Evolutionary conservation across 1,140 invertebrate species (phyloP).

Genomic region (Drosophila pruinosa): DNA sequence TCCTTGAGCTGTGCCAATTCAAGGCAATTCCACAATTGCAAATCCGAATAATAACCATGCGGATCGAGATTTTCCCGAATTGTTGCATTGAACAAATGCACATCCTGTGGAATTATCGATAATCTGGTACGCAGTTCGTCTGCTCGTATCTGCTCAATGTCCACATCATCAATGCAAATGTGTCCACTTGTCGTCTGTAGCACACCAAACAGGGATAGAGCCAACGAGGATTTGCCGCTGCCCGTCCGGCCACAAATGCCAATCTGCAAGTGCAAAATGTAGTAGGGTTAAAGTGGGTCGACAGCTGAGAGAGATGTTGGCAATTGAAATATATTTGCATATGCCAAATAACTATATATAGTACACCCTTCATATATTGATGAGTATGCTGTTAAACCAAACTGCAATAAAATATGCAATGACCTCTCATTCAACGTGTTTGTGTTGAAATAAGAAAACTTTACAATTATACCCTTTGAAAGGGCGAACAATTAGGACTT

Average conservation of each 20-base stretch:
- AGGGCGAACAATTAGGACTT: too few species aligned
- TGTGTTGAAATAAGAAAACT: background rate
- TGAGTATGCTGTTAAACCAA: constrained; percentile 23
- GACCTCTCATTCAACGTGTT: background rate
- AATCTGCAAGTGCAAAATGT: constrained; percentile 83
- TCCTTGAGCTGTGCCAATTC: constrained; percentile 89
- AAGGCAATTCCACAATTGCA: constrained; percentile 88
- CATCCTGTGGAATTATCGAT: constrained; percentile 95
- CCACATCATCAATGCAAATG: constrained; percentile 88
- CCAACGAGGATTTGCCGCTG: constrained; percentile 90
- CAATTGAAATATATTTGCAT: constrained; percentile 31
- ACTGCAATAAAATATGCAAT: constrained; percentile 32
- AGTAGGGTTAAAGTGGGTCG: background rate
- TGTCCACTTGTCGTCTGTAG: constrained; percentile 86
- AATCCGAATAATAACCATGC: constrained; percentile 87
- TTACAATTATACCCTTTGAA: too few species aligned
- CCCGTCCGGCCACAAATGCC: constrained; percentile 92
- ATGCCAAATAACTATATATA: background rate
- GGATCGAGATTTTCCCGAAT: constrained; percentile 96
- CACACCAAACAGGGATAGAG: constrained; percentile 88
- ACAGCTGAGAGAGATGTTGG: background rate
- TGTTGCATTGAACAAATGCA: constrained; percentile 95
- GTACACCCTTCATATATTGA: background rate
- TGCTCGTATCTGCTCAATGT: constrained; percentile 87
- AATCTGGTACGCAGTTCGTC: constrained; percentile 90